These are phyloP conservation scores for Dolichomitus sp. DNA, from an alignment of 2,888 invertebrate species.

Conservation along the genomic window DNA sequence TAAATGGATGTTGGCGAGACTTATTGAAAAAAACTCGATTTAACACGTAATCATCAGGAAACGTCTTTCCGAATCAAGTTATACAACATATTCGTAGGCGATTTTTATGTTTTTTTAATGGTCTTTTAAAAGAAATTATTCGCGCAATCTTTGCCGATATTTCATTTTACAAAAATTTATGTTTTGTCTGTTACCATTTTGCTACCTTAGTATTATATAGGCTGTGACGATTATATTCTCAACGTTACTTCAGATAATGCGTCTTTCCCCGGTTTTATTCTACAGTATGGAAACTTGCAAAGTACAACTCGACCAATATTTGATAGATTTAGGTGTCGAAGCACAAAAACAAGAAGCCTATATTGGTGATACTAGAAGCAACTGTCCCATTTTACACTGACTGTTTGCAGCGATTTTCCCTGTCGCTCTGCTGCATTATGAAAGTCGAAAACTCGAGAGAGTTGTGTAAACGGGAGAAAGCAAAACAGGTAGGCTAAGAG, in stretches of 20 bases:
- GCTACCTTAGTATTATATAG: no score
- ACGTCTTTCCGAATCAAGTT: neutral
- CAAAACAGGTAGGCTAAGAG: neutral
- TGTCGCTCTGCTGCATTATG: neutral
- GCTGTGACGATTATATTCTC: no score
- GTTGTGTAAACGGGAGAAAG: constrained; percentile 26
- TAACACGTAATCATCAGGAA: neutral
- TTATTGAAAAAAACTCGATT: neutral
- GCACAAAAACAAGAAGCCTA: no score
- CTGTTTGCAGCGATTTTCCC: neutral
- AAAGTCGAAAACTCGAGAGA: constrained; percentile 20
- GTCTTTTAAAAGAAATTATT: no score
- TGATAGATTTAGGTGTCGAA: no score
- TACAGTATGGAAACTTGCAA: no score
- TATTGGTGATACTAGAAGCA: neutral
- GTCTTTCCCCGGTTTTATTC: no score
- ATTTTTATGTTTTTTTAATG: neutral
- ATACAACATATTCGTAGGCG: neutral
- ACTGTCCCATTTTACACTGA: neutral
- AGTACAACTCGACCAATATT: no score
- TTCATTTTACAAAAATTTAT: no score
- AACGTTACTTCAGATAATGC: no score
- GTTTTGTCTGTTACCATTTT: no score
- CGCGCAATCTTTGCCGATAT: no score
- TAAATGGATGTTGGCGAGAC: neutral